A percentile compares a stretch with the other conserved stretches of the same genome.
Conservation (phyloP, 2,888 invertebrate species). For the Ennomos fuscantarius region DNA sequence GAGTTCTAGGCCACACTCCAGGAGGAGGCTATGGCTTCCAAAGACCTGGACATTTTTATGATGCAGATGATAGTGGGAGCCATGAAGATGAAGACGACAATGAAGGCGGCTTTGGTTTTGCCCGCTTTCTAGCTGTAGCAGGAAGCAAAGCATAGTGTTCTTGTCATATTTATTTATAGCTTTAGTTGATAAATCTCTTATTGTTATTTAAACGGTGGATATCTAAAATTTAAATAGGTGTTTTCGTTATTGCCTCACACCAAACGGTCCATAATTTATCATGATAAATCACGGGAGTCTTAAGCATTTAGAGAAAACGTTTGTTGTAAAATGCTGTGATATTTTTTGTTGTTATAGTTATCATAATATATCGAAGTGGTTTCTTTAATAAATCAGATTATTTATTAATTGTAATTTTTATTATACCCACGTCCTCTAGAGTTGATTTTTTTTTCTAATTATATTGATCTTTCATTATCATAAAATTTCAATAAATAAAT, state of each 20-base stretch:
- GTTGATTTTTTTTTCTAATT: conserved; percentile 11
- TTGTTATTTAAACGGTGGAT: no score
- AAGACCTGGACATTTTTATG: conserved; percentile 54
- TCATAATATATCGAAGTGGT: conserved; percentile 5
- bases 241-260: no score
- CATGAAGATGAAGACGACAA: conserved; percentile 40
- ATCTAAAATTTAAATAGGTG: no score
- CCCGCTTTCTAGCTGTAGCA: conserved; percentile 44
- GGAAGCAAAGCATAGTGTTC: conserved; percentile 32
- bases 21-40: conserved; percentile 60
- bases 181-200: not conserved
- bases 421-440: not conserved
- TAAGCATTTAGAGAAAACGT: conserved; percentile 5
- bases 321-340: conserved; percentile 17
- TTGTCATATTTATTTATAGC: conserved; percentile 1
- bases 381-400: conserved; percentile 22
- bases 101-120: conserved; percentile 44
- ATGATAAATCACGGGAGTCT: not conserved
- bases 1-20: conserved; percentile 34
- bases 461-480: conserved; percentile 21
- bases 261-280: no score
- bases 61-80: conserved; percentile 50
- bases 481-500: conserved; percentile 14
- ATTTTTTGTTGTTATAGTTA: conserved; percentile 7
- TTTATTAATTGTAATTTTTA: conserved; percentile 19